Evolutionary conservation across 2,113 vertebrate species (phyloP).

Genomic region (Poeciliopsis retropinna): DNA sequence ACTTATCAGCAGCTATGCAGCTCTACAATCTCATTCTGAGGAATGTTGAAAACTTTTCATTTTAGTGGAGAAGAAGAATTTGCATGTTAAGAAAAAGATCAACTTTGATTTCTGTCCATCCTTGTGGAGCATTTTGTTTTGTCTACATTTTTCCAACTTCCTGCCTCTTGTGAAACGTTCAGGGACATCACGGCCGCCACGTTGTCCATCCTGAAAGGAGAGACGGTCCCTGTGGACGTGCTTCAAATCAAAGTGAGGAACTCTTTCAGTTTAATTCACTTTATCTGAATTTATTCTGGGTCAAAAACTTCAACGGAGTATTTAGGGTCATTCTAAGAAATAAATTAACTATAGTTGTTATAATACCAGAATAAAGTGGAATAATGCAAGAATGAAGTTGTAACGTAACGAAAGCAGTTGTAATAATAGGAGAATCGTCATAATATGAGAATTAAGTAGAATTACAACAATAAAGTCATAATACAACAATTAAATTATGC

Average conservation of each 20-base stretch:
- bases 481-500: no score
- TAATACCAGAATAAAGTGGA: no score
- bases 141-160: not conserved
- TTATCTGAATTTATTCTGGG: not conserved
- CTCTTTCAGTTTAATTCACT: not conserved
- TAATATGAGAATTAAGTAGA: no score
- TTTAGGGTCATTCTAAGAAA: no score
- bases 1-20: not conserved
- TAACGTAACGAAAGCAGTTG: no score
- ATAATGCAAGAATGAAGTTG: no score
- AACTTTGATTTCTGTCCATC: not conserved
- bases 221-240: constrained; percentile 92
- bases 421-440: no score
- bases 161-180: not conserved
- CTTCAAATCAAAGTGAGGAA: constrained; percentile 92
- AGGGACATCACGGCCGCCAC: constrained; percentile 92
- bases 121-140: not conserved
- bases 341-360: no score
- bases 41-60: not conserved
- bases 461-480: no score
- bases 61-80: no score
- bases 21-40: not conserved
- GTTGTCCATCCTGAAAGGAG: constrained; percentile 92
- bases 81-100: no score
- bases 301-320: no score